phyloP scores from a whole-genome alignment of 2,888 invertebrate genomes.

The Eugnorisma glareosa region DNA sequence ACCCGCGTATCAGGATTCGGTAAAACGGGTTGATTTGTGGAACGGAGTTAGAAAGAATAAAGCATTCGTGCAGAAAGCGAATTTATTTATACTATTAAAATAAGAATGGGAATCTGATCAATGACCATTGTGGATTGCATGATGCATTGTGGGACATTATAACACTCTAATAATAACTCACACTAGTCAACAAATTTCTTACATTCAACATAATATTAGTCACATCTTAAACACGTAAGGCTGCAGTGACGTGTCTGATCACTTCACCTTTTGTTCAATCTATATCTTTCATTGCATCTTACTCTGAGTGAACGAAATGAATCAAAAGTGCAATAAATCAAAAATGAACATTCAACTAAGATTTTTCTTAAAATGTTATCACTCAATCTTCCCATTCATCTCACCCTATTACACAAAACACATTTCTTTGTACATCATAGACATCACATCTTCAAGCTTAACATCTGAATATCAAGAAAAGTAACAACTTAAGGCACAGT shows the following conservation, averaged over 20 bases:
- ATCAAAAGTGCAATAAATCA: not conserved
- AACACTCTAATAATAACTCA: no score
- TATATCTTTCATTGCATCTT: no score
- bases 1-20: conserved; percentile 10
- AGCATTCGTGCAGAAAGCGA: not conserved
- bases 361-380: not conserved
- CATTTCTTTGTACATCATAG: conserved; percentile 20
- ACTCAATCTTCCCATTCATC: not conserved
- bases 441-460: conserved; percentile 22
- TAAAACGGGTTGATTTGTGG: conserved; percentile 24
- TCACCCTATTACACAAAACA: not conserved
- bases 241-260: no score
- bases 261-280: no score
- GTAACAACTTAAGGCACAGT: conserved; percentile 47
- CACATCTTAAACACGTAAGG: not conserved
- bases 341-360: not conserved
- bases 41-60: not conserved
- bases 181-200: no score
- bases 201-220: no score
- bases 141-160: no score
- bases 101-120: not conserved
- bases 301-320: not conserved
- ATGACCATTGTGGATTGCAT: no score
- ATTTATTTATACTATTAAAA: not conserved
- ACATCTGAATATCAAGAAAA: conserved; percentile 34